phyloP scores from a whole-genome alignment of 2,888 invertebrate species.

The Drosophila neonasuta region DNA sequence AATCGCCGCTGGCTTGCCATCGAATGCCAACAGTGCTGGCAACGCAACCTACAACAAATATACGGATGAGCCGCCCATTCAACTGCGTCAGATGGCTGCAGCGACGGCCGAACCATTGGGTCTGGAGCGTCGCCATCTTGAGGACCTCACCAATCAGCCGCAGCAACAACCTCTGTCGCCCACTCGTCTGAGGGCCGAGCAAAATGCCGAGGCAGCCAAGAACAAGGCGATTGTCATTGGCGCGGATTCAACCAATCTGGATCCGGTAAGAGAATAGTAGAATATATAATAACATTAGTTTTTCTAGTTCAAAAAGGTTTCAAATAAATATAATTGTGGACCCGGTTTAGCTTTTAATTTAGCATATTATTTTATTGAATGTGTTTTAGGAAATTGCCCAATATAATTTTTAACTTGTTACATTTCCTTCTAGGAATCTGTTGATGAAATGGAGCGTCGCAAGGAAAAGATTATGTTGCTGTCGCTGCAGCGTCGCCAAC shows the following conservation, averaged over 20 bases:
- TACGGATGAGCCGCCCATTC: slow-evolving; percentile 80
- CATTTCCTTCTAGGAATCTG: slow-evolving; percentile 85
- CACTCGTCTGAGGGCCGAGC: slow-evolving; percentile 61
- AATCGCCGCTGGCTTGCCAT: slow-evolving; percentile 46
- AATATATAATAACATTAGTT: background rate
- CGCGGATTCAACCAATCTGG: slow-evolving; percentile 85
- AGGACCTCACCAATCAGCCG: slow-evolving; percentile 77
- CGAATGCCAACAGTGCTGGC: slow-evolving; percentile 57
- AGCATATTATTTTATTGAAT: background rate
- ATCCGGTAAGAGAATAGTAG: slow-evolving; percentile 84
- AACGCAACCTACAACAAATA: slow-evolving; percentile 81
- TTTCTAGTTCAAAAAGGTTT: background rate
- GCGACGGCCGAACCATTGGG: slow-evolving; percentile 46
- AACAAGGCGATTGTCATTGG: slow-evolving; percentile 86
- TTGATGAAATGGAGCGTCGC: slow-evolving; percentile 95
- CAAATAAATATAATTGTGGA: background rate
- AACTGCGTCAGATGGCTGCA: slow-evolving; percentile 74
- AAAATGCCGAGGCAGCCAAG: slow-evolving; percentile 82
- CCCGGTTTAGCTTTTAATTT: background rate
- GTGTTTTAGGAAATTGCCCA: background rate
- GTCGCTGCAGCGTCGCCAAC: slow-evolving; percentile 94
- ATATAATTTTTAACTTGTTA: background rate
- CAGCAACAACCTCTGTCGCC: slow-evolving; percentile 68
- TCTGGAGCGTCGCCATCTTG: slow-evolving; percentile 74
- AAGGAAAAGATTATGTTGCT: slow-evolving; percentile 95